Evolutionary conservation across 1,140 invertebrate species (phyloP).

Genomic region (Drosophila ironensis): DNA sequence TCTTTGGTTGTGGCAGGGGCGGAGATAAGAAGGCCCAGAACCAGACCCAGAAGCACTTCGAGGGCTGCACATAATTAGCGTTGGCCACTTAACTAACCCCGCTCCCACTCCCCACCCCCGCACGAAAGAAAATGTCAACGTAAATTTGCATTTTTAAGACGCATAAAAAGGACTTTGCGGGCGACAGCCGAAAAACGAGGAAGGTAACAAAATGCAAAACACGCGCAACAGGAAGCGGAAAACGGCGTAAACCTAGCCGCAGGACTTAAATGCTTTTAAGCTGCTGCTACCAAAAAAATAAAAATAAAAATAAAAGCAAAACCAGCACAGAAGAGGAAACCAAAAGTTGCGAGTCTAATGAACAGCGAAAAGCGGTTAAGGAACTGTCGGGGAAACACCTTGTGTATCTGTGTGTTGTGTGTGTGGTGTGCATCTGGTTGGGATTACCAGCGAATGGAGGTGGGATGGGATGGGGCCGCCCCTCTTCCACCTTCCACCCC

Average conservation of each 20-base stretch:
- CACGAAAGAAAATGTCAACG: constrained; percentile 45
- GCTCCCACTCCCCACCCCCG: background rate
- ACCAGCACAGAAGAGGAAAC: background rate
- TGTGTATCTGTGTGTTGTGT: background rate
- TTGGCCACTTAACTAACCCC: constrained; percentile 52
- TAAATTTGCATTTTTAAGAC: constrained; percentile 75
- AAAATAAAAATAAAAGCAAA: background rate
- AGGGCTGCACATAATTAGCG: constrained; percentile 72
- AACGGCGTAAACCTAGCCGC: constrained; percentile 19
- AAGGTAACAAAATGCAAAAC: constrained; percentile 51
- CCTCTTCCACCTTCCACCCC: background rate
- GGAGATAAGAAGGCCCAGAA: constrained; percentile 40
- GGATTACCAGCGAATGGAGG: background rate
- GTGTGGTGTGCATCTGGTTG: constrained; percentile 14
- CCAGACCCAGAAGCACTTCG: constrained; percentile 41
- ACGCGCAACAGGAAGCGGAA: constrained; percentile 57
- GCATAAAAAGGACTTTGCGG: constrained; percentile 46
- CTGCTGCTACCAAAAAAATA: background rate
- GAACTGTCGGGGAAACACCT: background rate
- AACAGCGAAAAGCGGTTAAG: constrained; percentile 35
- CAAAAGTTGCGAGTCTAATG: constrained; percentile 20
- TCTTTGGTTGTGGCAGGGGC: constrained; percentile 16
- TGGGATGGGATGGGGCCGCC: background rate
- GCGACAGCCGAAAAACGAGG: constrained; percentile 12
- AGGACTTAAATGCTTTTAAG: constrained; percentile 47